phyloP scores from a whole-genome alignment of 1,140 invertebrate genomes.

The Helicorthomorpha holstii region DNA sequence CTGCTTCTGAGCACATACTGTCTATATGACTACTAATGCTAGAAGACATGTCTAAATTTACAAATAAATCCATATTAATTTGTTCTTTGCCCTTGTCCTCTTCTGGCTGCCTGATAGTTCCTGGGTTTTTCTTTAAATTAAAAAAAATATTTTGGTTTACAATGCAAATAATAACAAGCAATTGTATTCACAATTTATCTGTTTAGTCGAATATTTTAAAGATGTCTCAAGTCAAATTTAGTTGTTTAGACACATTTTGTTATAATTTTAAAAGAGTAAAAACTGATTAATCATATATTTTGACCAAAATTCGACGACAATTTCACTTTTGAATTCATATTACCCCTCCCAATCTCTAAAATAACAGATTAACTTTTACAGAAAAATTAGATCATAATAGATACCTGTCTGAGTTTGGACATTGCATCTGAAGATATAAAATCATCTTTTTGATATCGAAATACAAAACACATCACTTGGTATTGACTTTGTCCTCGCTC shows the following conservation, averaged over 20 bases:
- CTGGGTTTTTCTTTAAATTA: constrained; percentile 64
- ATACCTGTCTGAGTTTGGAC: constrained; percentile 84
- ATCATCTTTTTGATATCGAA: constrained; percentile 62
- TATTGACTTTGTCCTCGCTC: constrained; percentile 75
- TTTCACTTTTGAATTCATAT: too few species aligned
- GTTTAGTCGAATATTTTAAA: not conserved
- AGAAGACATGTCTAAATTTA: constrained; percentile 43
- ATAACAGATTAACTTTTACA: not conserved
- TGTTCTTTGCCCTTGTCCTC: constrained; percentile 66
- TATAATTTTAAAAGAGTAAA: not conserved
- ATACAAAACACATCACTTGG: constrained; percentile 82
- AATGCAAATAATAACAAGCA: too few species aligned
- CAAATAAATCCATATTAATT: constrained; percentile 61
- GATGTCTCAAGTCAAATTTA: not conserved
- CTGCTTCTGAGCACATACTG: constrained; percentile 53
- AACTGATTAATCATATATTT: not conserved
- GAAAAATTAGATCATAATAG: not conserved
- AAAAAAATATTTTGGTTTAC: too few species aligned
- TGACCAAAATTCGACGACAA: too few species aligned
- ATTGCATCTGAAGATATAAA: constrained; percentile 92
- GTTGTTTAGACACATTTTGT: not conserved
- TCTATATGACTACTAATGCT: constrained; percentile 56
- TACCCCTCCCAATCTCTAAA: not conserved
- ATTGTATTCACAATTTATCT: constrained; percentile 12
- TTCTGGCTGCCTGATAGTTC: constrained; percentile 64